Percentiles rank a stretch among this genome's conserved stretches.
Evolutionary conservation across 2,888 invertebrate genomes (phyloP).

Genomic region (Zeuzera pyrina): DNA sequence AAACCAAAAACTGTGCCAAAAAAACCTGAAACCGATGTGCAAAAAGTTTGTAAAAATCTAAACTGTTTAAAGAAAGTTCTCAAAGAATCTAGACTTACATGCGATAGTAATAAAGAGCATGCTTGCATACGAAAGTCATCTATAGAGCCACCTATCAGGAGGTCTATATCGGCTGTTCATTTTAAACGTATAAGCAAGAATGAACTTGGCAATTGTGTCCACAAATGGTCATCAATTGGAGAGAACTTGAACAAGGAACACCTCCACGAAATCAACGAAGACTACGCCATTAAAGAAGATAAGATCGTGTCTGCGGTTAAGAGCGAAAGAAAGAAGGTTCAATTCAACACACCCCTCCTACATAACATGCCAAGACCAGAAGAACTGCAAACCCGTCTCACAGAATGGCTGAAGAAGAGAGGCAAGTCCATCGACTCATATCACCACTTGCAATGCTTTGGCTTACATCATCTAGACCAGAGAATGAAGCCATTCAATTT

Average conservation of each 20-base stretch:
- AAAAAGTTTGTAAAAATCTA: conserved; percentile 35
- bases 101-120: conserved; percentile 33
- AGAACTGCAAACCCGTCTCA: conserved; percentile 52
- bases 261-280: conserved; percentile 40
- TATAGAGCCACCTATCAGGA: conserved; percentile 26
- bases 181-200: conserved; percentile 47
- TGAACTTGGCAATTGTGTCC: conserved; percentile 46
- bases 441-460: conserved; percentile 71
- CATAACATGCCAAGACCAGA: conserved; percentile 50
- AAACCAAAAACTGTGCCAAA: conserved; percentile 38
- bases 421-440: conserved; percentile 62
- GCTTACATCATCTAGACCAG: conserved; percentile 36
- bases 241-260: conserved; percentile 44
- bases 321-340: conserved; percentile 56
- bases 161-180: conserved; percentile 65
- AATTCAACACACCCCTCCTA: conserved; percentile 46
- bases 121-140: conserved; percentile 29
- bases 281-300: conserved; percentile 31
- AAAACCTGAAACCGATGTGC: conserved; percentile 21
- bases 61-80: conserved; percentile 39
- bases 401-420: conserved; percentile 64
- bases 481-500: conserved; percentile 20
- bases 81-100: conserved; percentile 28
- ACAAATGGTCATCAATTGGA: conserved; percentile 56
- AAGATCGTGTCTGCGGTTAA: conserved; percentile 47